Percentiles rank a stretch among this genome's conserved stretches.
Conservation (phyloP, 92 coral and sea anemone genomes). For the Epizoanthus ramosus region DNA sequence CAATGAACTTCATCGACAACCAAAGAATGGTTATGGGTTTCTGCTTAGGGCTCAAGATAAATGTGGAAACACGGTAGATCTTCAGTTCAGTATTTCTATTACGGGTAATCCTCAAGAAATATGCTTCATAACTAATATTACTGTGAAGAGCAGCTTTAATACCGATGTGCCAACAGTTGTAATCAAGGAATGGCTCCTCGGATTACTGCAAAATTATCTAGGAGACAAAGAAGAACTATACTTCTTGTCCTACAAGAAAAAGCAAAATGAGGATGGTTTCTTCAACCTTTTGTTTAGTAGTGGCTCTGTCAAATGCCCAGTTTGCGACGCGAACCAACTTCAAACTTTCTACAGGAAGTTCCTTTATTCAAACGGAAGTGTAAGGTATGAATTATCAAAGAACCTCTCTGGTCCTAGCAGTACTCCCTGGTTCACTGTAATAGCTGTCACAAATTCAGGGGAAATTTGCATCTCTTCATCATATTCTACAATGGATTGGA, state of each 20-base stretch:
- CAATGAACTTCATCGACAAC: constrained; percentile 25
- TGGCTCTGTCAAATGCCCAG: background rate
- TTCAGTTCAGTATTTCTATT: background rate
- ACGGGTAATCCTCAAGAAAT: constrained; percentile 17
- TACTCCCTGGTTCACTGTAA: background rate
- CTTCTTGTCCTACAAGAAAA: constrained; percentile 7
- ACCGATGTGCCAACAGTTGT: background rate
- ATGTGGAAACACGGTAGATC: constrained; percentile 28
- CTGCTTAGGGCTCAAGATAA: constrained; percentile 40
- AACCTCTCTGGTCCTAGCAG: background rate
- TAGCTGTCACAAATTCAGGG: background rate
- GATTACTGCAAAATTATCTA: background rate
- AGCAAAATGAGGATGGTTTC: background rate
- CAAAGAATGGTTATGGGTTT: constrained; percentile 48
- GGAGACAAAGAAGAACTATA: background rate
- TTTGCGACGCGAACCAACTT: background rate
- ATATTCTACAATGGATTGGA: background rate
- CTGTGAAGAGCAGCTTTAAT: constrained; percentile 6
- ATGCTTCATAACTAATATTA: constrained; percentile 10
- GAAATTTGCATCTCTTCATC: constrained; percentile 17
- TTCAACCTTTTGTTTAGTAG: constrained; percentile 4
- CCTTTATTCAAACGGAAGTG: constrained; percentile 15
- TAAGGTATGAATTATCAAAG: constrained; percentile 4
- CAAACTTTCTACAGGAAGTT: background rate
- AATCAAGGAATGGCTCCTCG: background rate